These are phyloP conservation scores for Drosophila baimaii DNA, from an alignment of 1,140 invertebrate genomes.

Conservation along the genomic window DNA sequence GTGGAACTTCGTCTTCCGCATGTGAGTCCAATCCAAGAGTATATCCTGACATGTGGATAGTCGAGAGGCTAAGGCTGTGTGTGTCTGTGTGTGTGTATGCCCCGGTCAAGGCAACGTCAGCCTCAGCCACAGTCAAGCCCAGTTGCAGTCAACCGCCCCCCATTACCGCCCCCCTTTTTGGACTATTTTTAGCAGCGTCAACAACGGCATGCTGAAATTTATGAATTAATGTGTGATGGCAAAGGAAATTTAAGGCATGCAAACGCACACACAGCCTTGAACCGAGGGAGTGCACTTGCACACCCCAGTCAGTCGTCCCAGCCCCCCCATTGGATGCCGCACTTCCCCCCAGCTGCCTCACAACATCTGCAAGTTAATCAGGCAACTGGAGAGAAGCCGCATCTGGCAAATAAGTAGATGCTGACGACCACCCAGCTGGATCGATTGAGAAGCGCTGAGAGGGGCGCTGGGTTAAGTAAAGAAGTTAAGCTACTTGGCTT, in stretches of 20 bases:
- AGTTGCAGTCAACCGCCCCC: not conserved
- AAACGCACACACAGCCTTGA: slow-evolving; percentile 37
- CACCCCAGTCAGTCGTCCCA: not conserved
- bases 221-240: slow-evolving; percentile 46
- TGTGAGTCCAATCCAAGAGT: slow-evolving; percentile 13
- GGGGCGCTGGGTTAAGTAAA: no score
- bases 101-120: slow-evolving; percentile 70
- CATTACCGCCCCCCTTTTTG: not conserved
- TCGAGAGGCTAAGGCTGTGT: not conserved
- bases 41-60: slow-evolving; percentile 6
- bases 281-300: slow-evolving; percentile 46
- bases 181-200: slow-evolving; percentile 52
- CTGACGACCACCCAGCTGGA: not conserved
- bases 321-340: slow-evolving; percentile 12
- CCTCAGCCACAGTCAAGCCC: slow-evolving; percentile 16
- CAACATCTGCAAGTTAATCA: slow-evolving; percentile 38
- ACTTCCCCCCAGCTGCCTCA: slow-evolving; percentile 6
- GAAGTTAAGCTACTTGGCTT: not conserved
- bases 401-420: slow-evolving; percentile 4
- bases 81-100: slow-evolving; percentile 35
- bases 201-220: slow-evolving; percentile 42
- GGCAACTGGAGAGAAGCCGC: slow-evolving; percentile 5
- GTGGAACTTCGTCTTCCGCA: slow-evolving; percentile 27
- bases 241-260: slow-evolving; percentile 40
- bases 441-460: not conserved